Conservation (phyloP, 2,888 invertebrate genomes). For the Cybosia mesomella region DNA sequence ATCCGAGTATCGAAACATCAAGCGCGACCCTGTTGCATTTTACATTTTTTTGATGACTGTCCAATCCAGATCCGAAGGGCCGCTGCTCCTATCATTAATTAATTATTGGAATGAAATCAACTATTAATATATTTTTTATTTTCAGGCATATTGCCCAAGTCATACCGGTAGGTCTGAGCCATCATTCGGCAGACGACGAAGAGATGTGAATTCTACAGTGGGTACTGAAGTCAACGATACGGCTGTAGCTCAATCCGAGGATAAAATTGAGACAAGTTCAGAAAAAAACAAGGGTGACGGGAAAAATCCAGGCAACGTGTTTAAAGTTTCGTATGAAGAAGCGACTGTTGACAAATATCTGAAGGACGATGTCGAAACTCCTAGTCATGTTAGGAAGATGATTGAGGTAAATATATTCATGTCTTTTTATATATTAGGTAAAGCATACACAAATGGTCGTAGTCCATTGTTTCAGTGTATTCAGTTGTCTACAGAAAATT, state of each 20-base stretch:
- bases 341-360: constrained; percentile 79
- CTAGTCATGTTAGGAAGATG: constrained; percentile 95
- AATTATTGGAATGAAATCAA: background rate
- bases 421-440: too few species aligned
- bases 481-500: too few species aligned
- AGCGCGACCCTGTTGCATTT: background rate
- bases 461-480: too few species aligned
- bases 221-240: constrained; percentile 69
- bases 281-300: constrained; percentile 64
- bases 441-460: too few species aligned
- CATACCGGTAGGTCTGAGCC: constrained; percentile 94
- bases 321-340: constrained; percentile 77
- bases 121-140: constrained; percentile 17
- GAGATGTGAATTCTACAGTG: constrained; percentile 82
- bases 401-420: constrained; percentile 89
- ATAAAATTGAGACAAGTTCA: constrained; percentile 48
- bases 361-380: constrained; percentile 86
- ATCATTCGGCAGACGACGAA: constrained; percentile 91
- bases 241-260: constrained; percentile 62
- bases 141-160: constrained; percentile 93
- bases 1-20: background rate
- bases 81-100: background rate
- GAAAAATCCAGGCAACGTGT: constrained; percentile 65
- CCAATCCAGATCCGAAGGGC: too few species aligned
- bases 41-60: too few species aligned